A percentile compares a stretch with the other conserved stretches of the same genome.
These are phyloP conservation scores for Tipula helvola DNA, from an alignment of 2,888 invertebrate genomes.

Conservation along the genomic window DNA sequence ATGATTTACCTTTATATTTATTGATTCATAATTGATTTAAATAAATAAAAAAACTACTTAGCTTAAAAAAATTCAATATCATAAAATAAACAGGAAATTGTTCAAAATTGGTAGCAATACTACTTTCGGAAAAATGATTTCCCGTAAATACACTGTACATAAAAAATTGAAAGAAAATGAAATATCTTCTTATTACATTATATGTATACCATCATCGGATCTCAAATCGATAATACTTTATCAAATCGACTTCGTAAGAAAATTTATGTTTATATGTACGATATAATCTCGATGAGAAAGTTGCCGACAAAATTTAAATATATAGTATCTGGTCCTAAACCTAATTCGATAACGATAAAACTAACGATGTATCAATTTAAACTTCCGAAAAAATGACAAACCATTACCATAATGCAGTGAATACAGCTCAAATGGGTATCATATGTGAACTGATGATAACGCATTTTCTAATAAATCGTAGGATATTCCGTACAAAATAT, in stretches of 20 bases:
- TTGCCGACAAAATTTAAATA: too few species aligned
- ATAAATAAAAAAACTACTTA: not conserved
- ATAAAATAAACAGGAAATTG: not conserved
- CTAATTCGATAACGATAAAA: not conserved
- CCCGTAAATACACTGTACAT: not conserved
- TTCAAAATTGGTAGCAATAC: not conserved
- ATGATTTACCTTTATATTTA: not conserved
- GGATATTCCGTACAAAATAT: not conserved
- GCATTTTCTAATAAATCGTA: not conserved
- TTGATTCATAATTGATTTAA: not conserved
- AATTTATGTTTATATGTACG: not conserved
- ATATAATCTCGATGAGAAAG: too few species aligned
- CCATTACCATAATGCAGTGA: not conserved
- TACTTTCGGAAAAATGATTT: not conserved
- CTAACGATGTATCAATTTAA: not conserved
- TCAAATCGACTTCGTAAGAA: not conserved
- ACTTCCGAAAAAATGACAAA: not conserved
- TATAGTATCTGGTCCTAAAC: not conserved
- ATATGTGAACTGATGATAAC: not conserved
- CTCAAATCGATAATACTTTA: not conserved
- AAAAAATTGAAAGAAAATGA: not conserved
- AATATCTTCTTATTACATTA: not conserved
- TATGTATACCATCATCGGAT: not conserved
- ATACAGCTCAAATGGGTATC: not conserved
- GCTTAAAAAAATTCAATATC: not conserved